Percentiles rank a stretch among this genome's conserved stretches.
Evolutionary conservation across 2,888 invertebrate species (phyloP).

Genomic region (Chrysodeixis includens): DNA sequence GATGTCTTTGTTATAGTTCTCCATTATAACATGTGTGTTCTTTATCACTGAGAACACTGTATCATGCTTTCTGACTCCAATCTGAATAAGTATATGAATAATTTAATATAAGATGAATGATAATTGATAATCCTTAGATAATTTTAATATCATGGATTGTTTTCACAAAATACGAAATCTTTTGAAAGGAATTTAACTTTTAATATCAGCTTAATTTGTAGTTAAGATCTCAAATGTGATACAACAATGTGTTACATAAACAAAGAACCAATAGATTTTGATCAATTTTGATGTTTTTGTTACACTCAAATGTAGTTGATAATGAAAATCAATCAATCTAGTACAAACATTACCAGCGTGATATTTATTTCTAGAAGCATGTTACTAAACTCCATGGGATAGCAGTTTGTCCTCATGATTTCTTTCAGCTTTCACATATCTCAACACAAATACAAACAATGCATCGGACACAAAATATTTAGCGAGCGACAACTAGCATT

Average conservation of each 20-base stretch:
- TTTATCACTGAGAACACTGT: no score
- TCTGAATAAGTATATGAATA: no score
- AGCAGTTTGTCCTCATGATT: neutral
- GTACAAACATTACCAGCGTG: neutral
- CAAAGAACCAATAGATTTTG: neutral
- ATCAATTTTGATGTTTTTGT: neutral
- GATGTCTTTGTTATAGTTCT: no score
- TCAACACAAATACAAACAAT: neutral
- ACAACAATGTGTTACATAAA: constrained; percentile 5
- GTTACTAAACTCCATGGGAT: neutral
- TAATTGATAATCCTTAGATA: no score
- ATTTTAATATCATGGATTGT: no score
- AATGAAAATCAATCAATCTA: neutral
- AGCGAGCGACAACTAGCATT: neutral
- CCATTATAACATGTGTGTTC: no score
- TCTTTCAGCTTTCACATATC: neutral
- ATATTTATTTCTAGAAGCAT: neutral
- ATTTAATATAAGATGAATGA: no score
- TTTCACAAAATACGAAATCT: no score
- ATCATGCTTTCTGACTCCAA: no score
- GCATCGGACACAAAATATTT: neutral
- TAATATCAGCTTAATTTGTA: no score
- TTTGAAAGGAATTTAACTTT: no score
- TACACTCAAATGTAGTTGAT: neutral
- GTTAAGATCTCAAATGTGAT: neutral